Conservation (phyloP, 1,140 invertebrate species). For the Macrotrachela quadricornifera region DNA sequence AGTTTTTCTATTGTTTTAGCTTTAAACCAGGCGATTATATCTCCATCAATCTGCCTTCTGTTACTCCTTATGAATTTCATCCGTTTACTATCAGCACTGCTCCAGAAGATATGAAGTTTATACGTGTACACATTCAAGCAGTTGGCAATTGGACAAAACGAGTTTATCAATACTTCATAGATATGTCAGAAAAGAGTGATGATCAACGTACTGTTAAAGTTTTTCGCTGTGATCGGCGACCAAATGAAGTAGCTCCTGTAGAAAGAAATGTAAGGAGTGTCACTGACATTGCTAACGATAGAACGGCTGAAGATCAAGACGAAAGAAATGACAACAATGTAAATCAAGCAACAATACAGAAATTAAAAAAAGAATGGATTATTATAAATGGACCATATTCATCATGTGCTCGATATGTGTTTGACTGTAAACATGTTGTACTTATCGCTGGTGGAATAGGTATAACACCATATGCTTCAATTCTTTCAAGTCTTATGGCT, state of each 20-base stretch:
- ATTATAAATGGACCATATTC: slow-evolving; percentile 81
- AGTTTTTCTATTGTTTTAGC: no score
- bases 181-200: no score
- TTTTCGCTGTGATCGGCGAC: no score
- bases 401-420: slow-evolving; percentile 79
- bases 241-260: no score
- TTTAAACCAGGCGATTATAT: slow-evolving; percentile 81
- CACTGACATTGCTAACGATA: no score
- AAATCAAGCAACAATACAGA: no score
- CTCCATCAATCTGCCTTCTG: slow-evolving; percentile 71
- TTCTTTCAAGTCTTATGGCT: slow-evolving; percentile 80
- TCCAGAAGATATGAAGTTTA: slow-evolving; percentile 68
- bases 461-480: slow-evolving; percentile 87
- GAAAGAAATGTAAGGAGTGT: no score
- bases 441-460: slow-evolving; percentile 79
- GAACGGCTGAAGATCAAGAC: no score
- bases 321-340: no score
- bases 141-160: slow-evolving; percentile 83
- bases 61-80: slow-evolving; percentile 85
- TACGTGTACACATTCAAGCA: slow-evolving; percentile 76
- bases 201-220: no score
- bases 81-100: slow-evolving; percentile 87
- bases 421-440: slow-evolving; percentile 73
- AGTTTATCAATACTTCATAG: slow-evolving; percentile 62
- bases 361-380: no score